A percentile compares a stretch with the other conserved stretches of the same genome.
Conservation (phyloP, 1,140 invertebrate genomes). For the Cataglyphis hispanica region DNA sequence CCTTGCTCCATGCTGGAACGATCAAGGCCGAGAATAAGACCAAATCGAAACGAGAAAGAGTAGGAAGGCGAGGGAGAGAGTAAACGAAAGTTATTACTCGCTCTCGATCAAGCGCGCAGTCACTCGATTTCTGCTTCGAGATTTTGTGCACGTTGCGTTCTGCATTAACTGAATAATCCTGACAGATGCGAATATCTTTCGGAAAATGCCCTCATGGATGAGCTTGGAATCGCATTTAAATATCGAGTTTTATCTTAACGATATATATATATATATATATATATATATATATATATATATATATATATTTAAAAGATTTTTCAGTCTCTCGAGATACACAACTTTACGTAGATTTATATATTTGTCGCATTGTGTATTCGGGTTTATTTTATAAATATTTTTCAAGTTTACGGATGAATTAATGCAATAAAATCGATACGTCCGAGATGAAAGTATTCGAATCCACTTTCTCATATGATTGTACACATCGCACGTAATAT, state of each 20-base stretch:
- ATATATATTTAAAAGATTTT: not conserved
- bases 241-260: not conserved
- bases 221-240: conserved; percentile 12
- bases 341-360: not conserved
- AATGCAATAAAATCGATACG: conserved; percentile 2
- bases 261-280: not conserved
- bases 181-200: conserved; percentile 10
- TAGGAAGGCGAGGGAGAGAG: not conserved
- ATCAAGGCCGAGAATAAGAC: conserved; percentile 80
- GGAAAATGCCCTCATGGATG: not conserved
- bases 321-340: not conserved
- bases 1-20: conserved; percentile 62
- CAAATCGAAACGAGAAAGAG: conserved; percentile 52
- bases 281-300: not conserved
- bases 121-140: not conserved
- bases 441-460: conserved; percentile 39
- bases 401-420: conserved; percentile 13
- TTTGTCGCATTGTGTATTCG: not conserved
- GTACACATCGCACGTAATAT: not conserved
- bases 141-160: conserved; percentile 49
- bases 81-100: conserved; percentile 67
- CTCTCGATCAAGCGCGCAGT: conserved; percentile 53
- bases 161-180: conserved; percentile 40
- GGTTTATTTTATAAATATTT: not conserved
- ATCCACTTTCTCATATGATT: conserved; percentile 38